Evolutionary conservation across 2,888 invertebrate genomes (phyloP), one percentile per base, ranked within the genome.

Genomic region (Apomyelois bistriatella): DNA sequence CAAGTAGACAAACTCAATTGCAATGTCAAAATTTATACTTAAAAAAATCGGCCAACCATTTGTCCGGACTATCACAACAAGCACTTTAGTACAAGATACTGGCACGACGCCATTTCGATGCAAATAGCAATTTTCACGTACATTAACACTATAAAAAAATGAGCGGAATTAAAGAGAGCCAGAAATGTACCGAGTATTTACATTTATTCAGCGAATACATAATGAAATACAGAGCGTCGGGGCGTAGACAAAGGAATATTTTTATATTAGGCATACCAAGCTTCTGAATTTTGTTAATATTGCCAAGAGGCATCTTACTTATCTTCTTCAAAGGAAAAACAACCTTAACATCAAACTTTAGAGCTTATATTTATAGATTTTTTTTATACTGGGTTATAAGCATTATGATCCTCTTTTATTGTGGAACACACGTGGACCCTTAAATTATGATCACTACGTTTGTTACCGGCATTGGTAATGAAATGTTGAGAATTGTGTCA

Each of bases 221-320:
- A 68, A 70, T 59, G 62, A 59, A 64, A 58, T 59, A 60, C 60
- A 53, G 57, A 59, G 56, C 57, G 56, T 53, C 50, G 57, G 53
- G 56, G 56, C 58, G 67, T 65, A 74, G 71, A 73, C 72, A 72
- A 69, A 71, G 65, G 70, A 73, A 76, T 73, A 70, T 76, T 75
- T 73, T 73, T 67, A 69, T 75, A 76, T 75, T 74, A 74, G 70
- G 67, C 73, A 74, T 74, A 72, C 72, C 70, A 55, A 66, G 66
- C 64, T 63, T 61, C 65, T 69, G 70, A 73, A 70, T 76, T 74
- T 74, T 64, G 68, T 70, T 76, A 75, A 72, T 74, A 76, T 70
- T 62, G 49, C 48, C 58, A 53, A 61, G 60, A 46, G 30, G 32
- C 12, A 13, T 46, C 30, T 46, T 32, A 46, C 46, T 15, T 22